These are phyloP conservation scores for Dufourea novaeangliae DNA, from an alignment of 1,140 invertebrate species.

Conservation along the genomic window DNA sequence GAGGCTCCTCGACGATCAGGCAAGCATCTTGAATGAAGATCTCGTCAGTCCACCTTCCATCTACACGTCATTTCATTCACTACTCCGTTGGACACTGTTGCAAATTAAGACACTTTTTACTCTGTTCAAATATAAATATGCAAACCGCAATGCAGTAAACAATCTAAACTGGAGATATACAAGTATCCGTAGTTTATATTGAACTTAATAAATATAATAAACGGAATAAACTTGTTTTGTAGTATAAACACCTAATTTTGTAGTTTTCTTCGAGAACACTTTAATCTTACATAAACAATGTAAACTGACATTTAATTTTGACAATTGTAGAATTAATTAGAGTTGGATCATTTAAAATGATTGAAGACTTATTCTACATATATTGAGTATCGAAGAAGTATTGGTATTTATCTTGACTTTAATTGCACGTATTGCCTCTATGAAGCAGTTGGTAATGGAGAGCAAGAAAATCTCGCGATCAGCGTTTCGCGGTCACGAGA, in stretches of 20 bases:
- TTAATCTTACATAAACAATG: too few relatives aligned
- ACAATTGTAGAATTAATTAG: not conserved
- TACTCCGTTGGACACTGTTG: not conserved
- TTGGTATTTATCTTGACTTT: too few relatives aligned
- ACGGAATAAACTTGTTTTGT: too few relatives aligned
- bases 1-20: slow-evolving; percentile 78
- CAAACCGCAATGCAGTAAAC: too few relatives aligned
- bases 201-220: too few relatives aligned
- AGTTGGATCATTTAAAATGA: too few relatives aligned
- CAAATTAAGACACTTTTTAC: not conserved
- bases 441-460: not conserved
- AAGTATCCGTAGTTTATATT: too few relatives aligned
- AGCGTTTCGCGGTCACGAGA: slow-evolving; percentile 25
- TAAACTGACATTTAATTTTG: too few relatives aligned
- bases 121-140: not conserved
- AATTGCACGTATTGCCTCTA: not conserved
- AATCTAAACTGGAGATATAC: too few relatives aligned
- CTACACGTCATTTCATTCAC: slow-evolving; percentile 17
- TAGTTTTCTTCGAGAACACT: too few relatives aligned
- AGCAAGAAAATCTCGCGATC: slow-evolving; percentile 9
- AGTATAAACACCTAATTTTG: too few relatives aligned
- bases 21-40: slow-evolving; percentile 67
- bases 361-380: not conserved
- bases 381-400: not conserved
- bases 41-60: slow-evolving; percentile 1